Evolutionary conservation across 2,797 vertebrate species (phyloP).

Genomic region (Cichlasoma orientale): DNA sequence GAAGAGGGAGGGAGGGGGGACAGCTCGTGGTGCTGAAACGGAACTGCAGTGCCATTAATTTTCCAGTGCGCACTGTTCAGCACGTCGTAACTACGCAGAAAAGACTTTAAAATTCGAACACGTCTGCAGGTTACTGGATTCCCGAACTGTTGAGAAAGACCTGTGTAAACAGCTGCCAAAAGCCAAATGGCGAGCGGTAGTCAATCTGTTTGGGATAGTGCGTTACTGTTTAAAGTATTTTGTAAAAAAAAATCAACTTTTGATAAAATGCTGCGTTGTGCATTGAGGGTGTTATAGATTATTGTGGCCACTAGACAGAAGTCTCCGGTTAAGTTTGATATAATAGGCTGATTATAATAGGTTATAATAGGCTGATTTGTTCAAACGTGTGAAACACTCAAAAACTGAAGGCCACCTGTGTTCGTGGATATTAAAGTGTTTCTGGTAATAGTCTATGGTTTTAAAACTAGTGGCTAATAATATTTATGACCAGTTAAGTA

Average conservation of each 20-base stretch:
- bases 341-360: too few relatives aligned
- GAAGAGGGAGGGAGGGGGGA: not conserved
- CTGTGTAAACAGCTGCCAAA: too few relatives aligned
- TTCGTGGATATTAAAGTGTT: not conserved
- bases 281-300: not conserved
- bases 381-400: not conserved
- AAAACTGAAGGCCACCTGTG: not conserved
- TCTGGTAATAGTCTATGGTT: not conserved
- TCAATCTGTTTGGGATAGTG: too few relatives aligned
- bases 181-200: not conserved
- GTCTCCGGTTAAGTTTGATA: not conserved
- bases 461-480: not conserved
- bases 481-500: not conserved
- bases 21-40: conserved; percentile 53
- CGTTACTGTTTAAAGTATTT: not conserved
- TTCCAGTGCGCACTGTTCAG: conserved; percentile 48
- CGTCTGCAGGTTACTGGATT: not conserved
- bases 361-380: too few relatives aligned
- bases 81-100: not conserved
- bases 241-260: fast-evolving
- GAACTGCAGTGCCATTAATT: conserved; percentile 80
- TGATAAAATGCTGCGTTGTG: not conserved
- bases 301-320: not conserved
- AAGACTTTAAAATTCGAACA: not conserved
- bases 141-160: not conserved